These are phyloP conservation scores for Harpalus rufipes DNA, from an alignment of 2,888 invertebrate species.

Conservation along the genomic window DNA sequence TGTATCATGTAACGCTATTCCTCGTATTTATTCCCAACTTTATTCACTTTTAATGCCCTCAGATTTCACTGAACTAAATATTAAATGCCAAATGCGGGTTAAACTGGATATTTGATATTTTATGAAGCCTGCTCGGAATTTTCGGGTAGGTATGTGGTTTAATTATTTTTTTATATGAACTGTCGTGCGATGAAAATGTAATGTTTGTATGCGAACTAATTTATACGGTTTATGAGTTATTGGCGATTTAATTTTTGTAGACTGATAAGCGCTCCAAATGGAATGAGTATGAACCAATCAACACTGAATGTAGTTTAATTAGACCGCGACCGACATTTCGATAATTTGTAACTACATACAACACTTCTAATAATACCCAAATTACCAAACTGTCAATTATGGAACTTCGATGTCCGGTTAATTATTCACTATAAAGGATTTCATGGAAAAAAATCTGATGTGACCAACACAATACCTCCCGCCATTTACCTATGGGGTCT, in stretches of 20 bases:
- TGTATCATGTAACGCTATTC: conserved; percentile 33
- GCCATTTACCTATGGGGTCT: no score
- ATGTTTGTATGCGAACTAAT: neutral
- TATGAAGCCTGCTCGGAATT: conserved; percentile 15
- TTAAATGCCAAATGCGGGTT: conserved; percentile 23
- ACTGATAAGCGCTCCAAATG: neutral
- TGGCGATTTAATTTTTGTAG: neutral
- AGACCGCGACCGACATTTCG: neutral
- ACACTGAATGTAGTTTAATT: neutral
- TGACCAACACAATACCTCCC: no score
- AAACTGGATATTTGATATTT: conserved; percentile 42
- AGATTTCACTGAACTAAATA: conserved; percentile 21
- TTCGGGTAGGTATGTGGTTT: neutral
- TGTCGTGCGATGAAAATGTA: conserved; percentile 11
- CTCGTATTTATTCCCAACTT: neutral
- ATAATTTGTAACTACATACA: neutral
- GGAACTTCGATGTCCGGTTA: no score
- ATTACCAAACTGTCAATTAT: no score
- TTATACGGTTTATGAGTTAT: neutral
- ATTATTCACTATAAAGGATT: no score
- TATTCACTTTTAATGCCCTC: conserved; percentile 29
- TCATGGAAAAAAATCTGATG: no score
- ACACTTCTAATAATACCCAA: no score
- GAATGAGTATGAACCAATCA: neutral
- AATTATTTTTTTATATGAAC: conserved; percentile 38